Evolutionary conservation across 2,888 invertebrate species (phyloP).

Genomic region (Flexamia atlantica): DNA sequence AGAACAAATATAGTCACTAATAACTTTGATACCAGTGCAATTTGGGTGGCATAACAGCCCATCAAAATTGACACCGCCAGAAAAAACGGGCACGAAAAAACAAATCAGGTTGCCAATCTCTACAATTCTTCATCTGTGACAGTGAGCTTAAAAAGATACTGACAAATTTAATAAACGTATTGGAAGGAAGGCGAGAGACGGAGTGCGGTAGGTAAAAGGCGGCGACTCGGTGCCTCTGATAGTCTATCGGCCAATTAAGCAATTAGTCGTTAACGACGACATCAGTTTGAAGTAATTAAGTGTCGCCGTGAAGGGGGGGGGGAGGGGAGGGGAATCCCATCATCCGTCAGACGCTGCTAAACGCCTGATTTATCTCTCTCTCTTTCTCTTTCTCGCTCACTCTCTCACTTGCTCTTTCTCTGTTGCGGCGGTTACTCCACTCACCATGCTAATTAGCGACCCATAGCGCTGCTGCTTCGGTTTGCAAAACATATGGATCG

Average conservation of each 20-base stretch:
- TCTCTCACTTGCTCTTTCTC: conserved; percentile 2
- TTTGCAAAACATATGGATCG: conserved; percentile 13
- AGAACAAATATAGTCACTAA: too few species aligned
- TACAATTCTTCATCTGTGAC: too few species aligned
- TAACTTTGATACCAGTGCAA: too few species aligned
- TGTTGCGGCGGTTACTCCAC: neutral
- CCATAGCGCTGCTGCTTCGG: neutral
- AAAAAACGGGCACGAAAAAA: too few species aligned
- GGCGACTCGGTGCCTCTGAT: conserved; percentile 2
- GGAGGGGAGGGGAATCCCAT: conserved; percentile 8
- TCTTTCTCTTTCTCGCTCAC: too few species aligned
- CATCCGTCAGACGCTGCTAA: conserved; percentile 20
- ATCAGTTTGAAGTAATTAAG: conserved; percentile 56
- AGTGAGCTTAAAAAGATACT: too few species aligned
- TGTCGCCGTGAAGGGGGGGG: neutral
- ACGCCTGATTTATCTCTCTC: conserved; percentile 40
- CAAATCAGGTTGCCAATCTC: too few species aligned
- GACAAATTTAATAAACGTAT: too few species aligned
- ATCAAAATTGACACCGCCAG: too few species aligned
- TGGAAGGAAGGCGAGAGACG: too few species aligned
- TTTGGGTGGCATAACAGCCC: too few species aligned
- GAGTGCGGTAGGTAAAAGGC: neutral
- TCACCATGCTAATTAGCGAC: conserved; percentile 12
- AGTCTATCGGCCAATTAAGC: conserved; percentile 54
- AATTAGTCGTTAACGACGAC: conserved; percentile 48